These are phyloP conservation scores for Pangasius macronema DNA, from an alignment of 2,797 vertebrate species.

Conservation along the genomic window DNA sequence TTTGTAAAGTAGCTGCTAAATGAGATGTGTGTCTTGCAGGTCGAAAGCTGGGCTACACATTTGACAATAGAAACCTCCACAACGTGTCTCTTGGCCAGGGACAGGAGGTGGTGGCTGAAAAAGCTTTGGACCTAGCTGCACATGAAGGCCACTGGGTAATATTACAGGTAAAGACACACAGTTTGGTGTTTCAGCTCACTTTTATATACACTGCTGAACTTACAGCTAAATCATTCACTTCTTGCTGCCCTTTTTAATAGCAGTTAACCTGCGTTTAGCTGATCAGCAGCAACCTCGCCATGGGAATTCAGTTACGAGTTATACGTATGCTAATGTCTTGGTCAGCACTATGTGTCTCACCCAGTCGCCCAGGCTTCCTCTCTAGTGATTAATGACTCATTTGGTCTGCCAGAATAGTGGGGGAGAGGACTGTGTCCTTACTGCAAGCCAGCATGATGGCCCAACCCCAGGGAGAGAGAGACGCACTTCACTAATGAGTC, in stretches of 20 bases:
- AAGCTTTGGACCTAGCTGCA: constrained; percentile 82
- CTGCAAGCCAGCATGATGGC: constrained; percentile 28
- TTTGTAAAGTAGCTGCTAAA: background rate
- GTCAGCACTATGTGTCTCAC: constrained; percentile 20
- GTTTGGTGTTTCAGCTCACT: background rate
- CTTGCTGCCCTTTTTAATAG: constrained; percentile 1
- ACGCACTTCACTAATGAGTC: constrained; percentile 58
- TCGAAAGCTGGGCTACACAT: constrained; percentile 82
- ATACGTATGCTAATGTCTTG: constrained; percentile 17
- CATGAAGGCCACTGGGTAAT: constrained; percentile 94
- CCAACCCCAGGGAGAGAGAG: constrained; percentile 45
- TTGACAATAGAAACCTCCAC: constrained; percentile 89
- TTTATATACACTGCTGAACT: background rate
- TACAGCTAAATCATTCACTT: constrained; percentile 2
- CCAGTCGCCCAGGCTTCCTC: constrained; percentile 32
- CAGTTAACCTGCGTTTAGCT: constrained; percentile 34
- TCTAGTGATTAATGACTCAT: constrained; percentile 54
- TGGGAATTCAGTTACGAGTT: constrained; percentile 24
- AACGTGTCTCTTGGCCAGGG: constrained; percentile 95
- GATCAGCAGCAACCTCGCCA: background rate
- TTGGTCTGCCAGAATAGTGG: constrained; percentile 32
- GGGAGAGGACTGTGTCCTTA: constrained; percentile 33
- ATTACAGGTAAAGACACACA: constrained; percentile 73
- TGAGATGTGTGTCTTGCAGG: constrained; percentile 67
- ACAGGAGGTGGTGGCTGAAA: constrained; percentile 90